phyloP scores from a whole-genome alignment of 2,888 invertebrate species.

The Melikaiella ostensackeni region DNA sequence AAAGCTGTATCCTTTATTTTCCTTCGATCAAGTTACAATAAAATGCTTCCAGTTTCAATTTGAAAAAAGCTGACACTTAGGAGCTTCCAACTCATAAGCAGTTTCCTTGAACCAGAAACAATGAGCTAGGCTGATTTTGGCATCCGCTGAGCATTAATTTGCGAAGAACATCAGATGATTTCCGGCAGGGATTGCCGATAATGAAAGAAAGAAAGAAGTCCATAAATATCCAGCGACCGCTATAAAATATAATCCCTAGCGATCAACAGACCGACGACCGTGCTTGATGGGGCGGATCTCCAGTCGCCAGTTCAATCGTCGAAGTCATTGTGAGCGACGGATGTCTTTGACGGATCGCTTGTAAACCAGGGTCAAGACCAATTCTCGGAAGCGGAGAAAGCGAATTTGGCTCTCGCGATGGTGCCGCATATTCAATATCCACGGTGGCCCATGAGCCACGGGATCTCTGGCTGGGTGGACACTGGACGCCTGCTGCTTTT shows the following conservation, averaged over 20 bases:
- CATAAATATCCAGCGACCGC: slow-evolving; percentile 54
- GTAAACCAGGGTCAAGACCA: slow-evolving; percentile 66
- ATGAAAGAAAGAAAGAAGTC: slow-evolving; percentile 28
- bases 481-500: slow-evolving; percentile 64
- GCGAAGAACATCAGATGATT: slow-evolving; percentile 21
- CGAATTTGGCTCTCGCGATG: slow-evolving; percentile 54
- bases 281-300: slow-evolving; percentile 63
- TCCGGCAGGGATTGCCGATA: slow-evolving; percentile 17
- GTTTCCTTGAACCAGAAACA: not conserved
- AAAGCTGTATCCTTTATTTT: not conserved
- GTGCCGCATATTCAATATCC: slow-evolving; percentile 7
- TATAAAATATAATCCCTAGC: slow-evolving; percentile 66
- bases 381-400: slow-evolving; percentile 66
- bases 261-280: slow-evolving; percentile 51
- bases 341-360: slow-evolving; percentile 74
- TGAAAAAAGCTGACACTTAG: no score
- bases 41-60: not conserved
- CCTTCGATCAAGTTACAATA: not conserved
- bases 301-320: slow-evolving; percentile 46
- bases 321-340: slow-evolving; percentile 70
- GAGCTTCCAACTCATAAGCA: not conserved
- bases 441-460: slow-evolving; percentile 21
- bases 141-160: slow-evolving; percentile 22
- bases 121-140: slow-evolving; percentile 13
- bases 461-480: slow-evolving; percentile 41